Conservation (phyloP, 2,888 invertebrate genomes). For the Ferrisia virgata region DNA sequence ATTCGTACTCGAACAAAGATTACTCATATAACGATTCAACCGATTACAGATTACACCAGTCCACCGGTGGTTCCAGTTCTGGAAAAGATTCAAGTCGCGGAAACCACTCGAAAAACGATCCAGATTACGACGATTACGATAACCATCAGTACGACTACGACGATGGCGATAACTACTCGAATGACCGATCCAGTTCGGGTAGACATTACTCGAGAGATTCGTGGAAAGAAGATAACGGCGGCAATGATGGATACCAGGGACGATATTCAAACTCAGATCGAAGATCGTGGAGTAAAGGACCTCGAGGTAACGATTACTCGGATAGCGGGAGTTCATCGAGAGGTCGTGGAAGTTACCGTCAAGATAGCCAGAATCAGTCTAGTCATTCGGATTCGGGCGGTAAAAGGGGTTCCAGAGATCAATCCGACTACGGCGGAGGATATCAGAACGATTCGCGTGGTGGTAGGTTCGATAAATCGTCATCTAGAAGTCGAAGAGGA, state of each 20-base stretch:
- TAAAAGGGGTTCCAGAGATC: not conserved
- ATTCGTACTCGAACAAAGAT: not conserved
- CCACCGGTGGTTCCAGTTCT: not conserved
- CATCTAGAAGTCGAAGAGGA: not conserved
- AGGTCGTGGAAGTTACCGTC: not conserved
- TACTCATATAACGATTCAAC: slow-evolving; percentile 9
- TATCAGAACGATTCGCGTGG: slow-evolving; percentile 17
- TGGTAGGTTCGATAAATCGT: not conserved
- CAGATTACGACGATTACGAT: slow-evolving; percentile 18
- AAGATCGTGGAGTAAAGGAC: not conserved
- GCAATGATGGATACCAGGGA: not conserved
- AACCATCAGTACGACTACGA: not conserved
- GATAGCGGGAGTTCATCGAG: not conserved
- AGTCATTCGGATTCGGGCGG: not conserved
- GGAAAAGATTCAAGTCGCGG: not conserved
- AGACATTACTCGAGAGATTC: slow-evolving; percentile 20
- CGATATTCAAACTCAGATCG: not conserved
- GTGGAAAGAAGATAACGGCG: slow-evolving; percentile 22
- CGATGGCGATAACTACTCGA: slow-evolving; percentile 14
- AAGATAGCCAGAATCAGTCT: not conserved
- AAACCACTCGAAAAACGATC: not conserved
- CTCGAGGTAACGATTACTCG: slow-evolving; percentile 2
- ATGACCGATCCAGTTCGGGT: not conserved
- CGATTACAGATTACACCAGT: slow-evolving; percentile 13
- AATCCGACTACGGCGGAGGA: not conserved